Conservation (phyloP, 1,140 invertebrate genomes). For the Laodelphax striatellus region DNA sequence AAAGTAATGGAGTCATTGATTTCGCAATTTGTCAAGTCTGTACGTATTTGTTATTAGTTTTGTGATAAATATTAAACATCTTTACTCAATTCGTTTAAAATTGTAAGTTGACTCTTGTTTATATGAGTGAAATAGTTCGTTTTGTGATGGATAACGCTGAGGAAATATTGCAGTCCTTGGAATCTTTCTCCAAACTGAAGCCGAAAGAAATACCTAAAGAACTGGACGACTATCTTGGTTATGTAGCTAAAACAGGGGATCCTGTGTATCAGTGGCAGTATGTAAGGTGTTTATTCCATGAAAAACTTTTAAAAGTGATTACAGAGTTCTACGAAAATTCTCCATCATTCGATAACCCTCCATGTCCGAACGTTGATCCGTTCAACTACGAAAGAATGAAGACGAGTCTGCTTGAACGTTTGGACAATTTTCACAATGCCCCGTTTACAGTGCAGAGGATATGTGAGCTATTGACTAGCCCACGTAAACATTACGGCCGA, state of each 20-base stretch:
- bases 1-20: too few species aligned
- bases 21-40: too few species aligned
- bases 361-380: slow-evolving; percentile 78
- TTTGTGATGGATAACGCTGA: slow-evolving; percentile 68
- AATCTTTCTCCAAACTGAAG: slow-evolving; percentile 75
- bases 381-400: slow-evolving; percentile 87
- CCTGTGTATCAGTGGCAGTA: slow-evolving; percentile 85
- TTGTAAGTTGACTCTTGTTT: background rate
- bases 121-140: background rate
- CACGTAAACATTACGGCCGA: slow-evolving; percentile 86
- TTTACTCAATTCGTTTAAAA: too few species aligned
- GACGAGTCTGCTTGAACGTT: slow-evolving; percentile 63
- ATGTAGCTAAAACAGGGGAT: slow-evolving; percentile 88
- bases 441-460: slow-evolving; percentile 94
- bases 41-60: too few species aligned
- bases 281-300: slow-evolving; percentile 74
- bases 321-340: slow-evolving; percentile 73
- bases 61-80: too few species aligned
- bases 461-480: slow-evolving; percentile 82
- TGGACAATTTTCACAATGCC: slow-evolving; percentile 75
- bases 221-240: slow-evolving; percentile 79
- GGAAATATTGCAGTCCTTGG: slow-evolving; percentile 64
- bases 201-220: slow-evolving; percentile 73
- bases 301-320: slow-evolving; percentile 77
- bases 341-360: slow-evolving; percentile 57